Evolutionary conservation across 1,140 invertebrate species (phyloP).

Genomic region (Paralvinella palmiformis): DNA sequence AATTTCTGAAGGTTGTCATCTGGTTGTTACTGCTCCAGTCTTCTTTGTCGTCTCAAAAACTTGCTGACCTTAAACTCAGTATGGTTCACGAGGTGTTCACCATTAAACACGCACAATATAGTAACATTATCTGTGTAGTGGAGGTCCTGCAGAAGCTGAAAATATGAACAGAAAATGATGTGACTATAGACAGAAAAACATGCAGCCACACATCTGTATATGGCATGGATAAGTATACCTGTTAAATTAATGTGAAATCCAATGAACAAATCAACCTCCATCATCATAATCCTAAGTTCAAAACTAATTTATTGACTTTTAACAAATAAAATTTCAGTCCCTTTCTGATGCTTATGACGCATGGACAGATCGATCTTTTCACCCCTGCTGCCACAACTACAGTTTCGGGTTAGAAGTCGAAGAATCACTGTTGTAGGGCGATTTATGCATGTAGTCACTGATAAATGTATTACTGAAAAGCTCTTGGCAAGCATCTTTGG

Average conservation of each 20-base stretch:
- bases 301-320: too few species aligned
- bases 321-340: too few species aligned
- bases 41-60: constrained; percentile 28
- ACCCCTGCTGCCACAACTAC: too few species aligned
- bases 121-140: constrained; percentile 69
- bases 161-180: constrained; percentile 17
- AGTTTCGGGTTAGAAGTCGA: too few species aligned
- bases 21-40: constrained; percentile 3
- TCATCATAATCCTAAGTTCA: too few species aligned
- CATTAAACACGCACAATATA: constrained; percentile 57
- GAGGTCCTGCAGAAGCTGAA: constrained; percentile 51
- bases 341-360: too few species aligned
- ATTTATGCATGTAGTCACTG: too few species aligned
- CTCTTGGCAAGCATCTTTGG: too few species aligned
- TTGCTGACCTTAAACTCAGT: constrained; percentile 37
- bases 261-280: not conserved
- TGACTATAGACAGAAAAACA: not conserved
- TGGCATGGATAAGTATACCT: not conserved
- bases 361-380: too few species aligned
- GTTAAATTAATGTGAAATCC: not conserved
- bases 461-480: too few species aligned
- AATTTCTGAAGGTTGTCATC: too few species aligned
- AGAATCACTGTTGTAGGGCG: too few species aligned
- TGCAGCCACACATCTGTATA: not conserved
- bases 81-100: constrained; percentile 40